Conservation (phyloP, 2,888 invertebrate species). For the Diploptera punctata region DNA sequence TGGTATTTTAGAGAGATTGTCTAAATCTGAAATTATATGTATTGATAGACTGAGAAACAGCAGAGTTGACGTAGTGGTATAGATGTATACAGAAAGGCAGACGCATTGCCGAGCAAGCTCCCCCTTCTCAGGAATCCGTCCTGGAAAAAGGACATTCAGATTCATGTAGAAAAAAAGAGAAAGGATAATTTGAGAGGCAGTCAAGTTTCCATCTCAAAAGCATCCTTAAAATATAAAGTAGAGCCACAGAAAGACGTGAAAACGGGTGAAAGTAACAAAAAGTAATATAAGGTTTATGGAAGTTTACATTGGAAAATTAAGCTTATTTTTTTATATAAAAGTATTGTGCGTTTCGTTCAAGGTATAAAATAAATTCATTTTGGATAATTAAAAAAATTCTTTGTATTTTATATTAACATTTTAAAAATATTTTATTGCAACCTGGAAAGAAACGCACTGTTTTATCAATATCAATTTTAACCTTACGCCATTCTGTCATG, state of each 20-base stretch:
- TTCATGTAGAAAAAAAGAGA: constrained; percentile 19
- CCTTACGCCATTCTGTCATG: constrained; percentile 24
- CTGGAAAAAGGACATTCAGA: constrained; percentile 35
- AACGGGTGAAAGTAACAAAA: constrained; percentile 20
- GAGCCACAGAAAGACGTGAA: constrained; percentile 17
- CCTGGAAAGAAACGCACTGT: constrained; percentile 4
- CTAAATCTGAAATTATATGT: constrained; percentile 34
- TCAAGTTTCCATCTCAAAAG: constrained; percentile 29
- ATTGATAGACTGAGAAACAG: constrained; percentile 17
- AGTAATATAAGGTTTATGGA: constrained; percentile 26
- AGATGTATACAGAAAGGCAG: constrained; percentile 29
- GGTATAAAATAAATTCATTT: background rate
- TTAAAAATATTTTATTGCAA: too few relatives aligned
- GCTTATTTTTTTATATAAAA: background rate
- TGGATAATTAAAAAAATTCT: too few relatives aligned
- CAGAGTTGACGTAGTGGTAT: constrained; percentile 15
- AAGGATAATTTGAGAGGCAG: constrained; percentile 27
- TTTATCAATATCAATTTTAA: constrained; percentile 10
- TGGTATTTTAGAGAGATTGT: constrained; percentile 30
- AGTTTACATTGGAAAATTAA: constrained; percentile 40
- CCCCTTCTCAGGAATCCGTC: constrained; percentile 15
- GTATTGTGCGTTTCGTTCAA: background rate
- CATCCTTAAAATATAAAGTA: constrained; percentile 6
- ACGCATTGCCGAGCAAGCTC: constrained; percentile 23
- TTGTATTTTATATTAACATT: too few relatives aligned